A percentile compares a stretch with the other conserved stretches of the same genome.
phyloP scores from a whole-genome alignment of 2,797 vertebrate species.

The Selene dorsalis region DNA sequence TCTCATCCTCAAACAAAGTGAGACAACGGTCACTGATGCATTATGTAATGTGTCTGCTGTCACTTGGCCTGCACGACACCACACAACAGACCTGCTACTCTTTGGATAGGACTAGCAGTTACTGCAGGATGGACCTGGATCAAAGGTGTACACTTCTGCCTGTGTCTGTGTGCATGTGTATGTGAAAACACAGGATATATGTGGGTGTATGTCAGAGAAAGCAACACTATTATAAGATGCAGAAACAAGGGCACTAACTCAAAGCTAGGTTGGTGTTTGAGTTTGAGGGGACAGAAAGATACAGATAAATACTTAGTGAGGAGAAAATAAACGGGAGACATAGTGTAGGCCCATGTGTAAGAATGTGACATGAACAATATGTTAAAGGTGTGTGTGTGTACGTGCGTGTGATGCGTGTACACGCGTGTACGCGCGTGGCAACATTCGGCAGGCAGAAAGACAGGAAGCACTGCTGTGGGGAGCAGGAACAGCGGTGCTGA shows the following conservation, averaged over 20 bases:
- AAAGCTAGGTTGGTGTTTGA: conserved; percentile 65
- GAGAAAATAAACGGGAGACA: conserved; percentile 50
- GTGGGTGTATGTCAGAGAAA: conserved; percentile 60
- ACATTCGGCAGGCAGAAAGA: conserved; percentile 74
- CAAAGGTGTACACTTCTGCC: conserved; percentile 57
- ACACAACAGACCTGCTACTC: conserved; percentile 53
- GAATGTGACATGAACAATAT: conserved; percentile 56
- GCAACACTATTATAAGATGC: conserved; percentile 52
- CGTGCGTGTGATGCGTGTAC: not conserved
- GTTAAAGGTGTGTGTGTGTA: conserved; percentile 47
- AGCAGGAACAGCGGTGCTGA: conserved; percentile 80
- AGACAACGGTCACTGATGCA: conserved; percentile 75
- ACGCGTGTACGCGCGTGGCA: conserved; percentile 27
- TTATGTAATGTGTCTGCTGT: conserved; percentile 77
- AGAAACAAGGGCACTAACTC: conserved; percentile 73
- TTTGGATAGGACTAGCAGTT: conserved; percentile 63
- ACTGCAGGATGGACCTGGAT: conserved; percentile 59
- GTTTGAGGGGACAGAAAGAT: conserved; percentile 61
- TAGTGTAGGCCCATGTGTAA: conserved; percentile 44
- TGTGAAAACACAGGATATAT: conserved; percentile 36
- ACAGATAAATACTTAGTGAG: conserved; percentile 66
- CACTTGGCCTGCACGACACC: conserved; percentile 66
- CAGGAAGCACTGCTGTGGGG: conserved; percentile 80
- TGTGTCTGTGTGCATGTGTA: conserved; percentile 33
- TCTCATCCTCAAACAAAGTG: conserved; percentile 59